phyloP scores from a whole-genome alignment of 2,113 vertebrate genomes.

The Atractosteus spatula region DNA sequence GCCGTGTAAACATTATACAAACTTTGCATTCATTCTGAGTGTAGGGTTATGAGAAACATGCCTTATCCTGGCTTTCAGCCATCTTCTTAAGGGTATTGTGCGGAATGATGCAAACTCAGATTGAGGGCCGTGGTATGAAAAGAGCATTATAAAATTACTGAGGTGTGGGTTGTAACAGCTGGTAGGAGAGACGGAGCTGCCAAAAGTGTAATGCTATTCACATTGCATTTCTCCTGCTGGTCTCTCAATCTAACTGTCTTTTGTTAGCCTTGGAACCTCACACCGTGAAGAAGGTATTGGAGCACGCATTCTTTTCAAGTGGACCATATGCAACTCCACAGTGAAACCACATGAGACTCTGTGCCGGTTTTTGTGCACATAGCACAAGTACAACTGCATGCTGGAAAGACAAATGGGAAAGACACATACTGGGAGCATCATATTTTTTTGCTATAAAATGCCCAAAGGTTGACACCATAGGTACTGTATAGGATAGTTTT shows the following conservation, averaged over 20 bases:
- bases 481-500: neutral
- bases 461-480: neutral
- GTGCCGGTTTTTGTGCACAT: neutral
- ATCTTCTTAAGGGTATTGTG: neutral
- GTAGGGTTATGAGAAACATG: too few relatives aligned
- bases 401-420: conserved; percentile 18
- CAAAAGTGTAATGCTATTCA: conserved; percentile 6
- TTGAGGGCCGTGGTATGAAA: neutral
- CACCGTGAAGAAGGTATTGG: neutral
- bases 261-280: neutral
- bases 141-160: neutral
- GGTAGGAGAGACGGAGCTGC: neutral
- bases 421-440: neutral
- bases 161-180: conserved; percentile 12
- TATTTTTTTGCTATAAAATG: neutral
- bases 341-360: neutral
- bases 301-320: neutral
- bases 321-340: conserved; percentile 12
- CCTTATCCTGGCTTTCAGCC: neutral
- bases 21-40: too few relatives aligned
- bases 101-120: neutral
- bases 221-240: conserved; percentile 5
- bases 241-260: neutral
- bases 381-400: neutral
- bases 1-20: too few relatives aligned